Conservation (phyloP, 2,797 vertebrate genomes). For the Paramormyrops hopkinsi region DNA sequence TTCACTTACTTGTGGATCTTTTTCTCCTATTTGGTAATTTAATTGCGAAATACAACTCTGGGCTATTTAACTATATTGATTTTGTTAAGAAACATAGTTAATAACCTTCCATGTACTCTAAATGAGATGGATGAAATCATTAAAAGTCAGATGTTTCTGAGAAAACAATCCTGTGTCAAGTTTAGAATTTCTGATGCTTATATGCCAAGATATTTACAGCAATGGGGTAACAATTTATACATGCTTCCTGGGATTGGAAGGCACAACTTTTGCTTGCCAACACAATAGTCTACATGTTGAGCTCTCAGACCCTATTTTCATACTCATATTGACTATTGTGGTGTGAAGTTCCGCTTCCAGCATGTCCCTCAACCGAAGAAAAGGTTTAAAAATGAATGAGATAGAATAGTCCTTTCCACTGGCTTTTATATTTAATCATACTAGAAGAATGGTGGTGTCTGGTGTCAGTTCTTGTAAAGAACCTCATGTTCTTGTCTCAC, state of each 20-base stretch:
- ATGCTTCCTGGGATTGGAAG: not conserved
- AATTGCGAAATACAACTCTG: not conserved
- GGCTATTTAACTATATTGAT: not conserved
- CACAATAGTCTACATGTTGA: not conserved
- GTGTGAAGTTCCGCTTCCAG: not conserved
- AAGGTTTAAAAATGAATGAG: not conserved
- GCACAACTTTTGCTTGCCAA: not conserved
- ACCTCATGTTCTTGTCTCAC: not conserved
- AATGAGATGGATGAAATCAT: not conserved
- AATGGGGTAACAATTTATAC: not conserved
- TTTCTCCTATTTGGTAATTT: not conserved
- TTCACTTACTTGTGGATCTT: not conserved
- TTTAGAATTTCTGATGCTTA: not conserved
- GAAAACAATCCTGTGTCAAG: not conserved
- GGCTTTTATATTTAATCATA: not conserved
- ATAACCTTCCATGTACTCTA: not conserved
- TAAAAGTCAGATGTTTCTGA: conserved; percentile 9
- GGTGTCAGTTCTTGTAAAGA: not conserved
- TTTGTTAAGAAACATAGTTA: not conserved
- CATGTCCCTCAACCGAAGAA: not conserved
- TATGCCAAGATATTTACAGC: not conserved
- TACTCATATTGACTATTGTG: not conserved
- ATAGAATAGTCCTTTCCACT: not conserved
- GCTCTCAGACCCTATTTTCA: not conserved
- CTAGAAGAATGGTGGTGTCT: not conserved